Evolutionary conservation across 1,140 invertebrate species (phyloP).

Genomic region (Scylla paramamosain): DNA sequence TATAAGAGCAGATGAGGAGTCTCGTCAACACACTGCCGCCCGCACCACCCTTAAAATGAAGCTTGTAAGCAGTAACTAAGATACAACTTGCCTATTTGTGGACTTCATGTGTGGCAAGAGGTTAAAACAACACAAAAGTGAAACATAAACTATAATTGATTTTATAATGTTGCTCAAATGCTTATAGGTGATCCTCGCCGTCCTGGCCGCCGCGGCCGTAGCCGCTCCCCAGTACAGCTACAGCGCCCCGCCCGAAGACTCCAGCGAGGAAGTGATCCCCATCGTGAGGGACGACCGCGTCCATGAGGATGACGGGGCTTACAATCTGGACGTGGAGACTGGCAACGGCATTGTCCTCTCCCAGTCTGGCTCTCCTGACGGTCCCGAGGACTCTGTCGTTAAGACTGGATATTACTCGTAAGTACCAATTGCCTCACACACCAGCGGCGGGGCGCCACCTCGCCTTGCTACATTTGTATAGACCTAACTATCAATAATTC

Average conservation of each 20-base stretch:
- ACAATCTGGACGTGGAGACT: conserved; percentile 70
- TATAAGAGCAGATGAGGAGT: no score
- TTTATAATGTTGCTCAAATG: no score
- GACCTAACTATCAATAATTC: background rate
- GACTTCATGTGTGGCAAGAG: no score
- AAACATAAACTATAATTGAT: no score
- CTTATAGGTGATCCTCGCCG: conserved; percentile 50
- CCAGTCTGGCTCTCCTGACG: conserved; percentile 64
- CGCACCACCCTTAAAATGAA: background rate
- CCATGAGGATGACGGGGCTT: conserved; percentile 63
- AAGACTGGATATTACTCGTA: conserved; percentile 61
- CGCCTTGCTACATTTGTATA: no score
- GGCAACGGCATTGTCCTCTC: conserved; percentile 64
- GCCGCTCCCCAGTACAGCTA: conserved; percentile 54
- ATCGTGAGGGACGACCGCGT: conserved; percentile 54
- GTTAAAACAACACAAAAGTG: no score
- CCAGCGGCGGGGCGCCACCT: no score
- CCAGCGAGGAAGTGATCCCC: conserved; percentile 39
- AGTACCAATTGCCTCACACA: background rate
- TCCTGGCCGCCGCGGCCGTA: conserved; percentile 56
- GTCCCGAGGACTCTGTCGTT: conserved; percentile 57
- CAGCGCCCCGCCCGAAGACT: background rate
- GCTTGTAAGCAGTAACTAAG: background rate
- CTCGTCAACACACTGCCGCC: no score
- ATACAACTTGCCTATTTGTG: no score